Conservation (phyloP, 2,888 invertebrate genomes). For the Eucriotettix oculatus region DNA sequence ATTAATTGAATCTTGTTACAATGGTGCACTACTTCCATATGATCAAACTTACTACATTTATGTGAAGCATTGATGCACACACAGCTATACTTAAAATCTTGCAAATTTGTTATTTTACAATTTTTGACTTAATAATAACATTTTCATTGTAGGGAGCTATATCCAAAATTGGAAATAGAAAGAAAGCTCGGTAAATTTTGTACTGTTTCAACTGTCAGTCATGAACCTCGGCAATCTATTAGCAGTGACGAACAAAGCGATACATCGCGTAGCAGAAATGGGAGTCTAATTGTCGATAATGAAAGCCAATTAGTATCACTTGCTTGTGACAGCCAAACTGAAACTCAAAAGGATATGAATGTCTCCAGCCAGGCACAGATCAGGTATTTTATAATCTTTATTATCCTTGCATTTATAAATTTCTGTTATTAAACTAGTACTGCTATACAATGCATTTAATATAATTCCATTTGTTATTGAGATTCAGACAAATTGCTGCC, state of each 20-base stretch:
- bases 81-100: no score
- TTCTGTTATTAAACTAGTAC: no score
- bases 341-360: neutral
- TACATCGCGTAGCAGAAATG: neutral
- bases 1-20: no score
- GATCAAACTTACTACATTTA: no score
- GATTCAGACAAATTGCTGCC: no score
- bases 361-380: neutral
- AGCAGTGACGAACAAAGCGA: neutral
- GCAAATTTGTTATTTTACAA: no score
- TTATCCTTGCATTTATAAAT: no score
- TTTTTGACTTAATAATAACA: no score
- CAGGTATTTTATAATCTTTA: neutral
- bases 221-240: neutral
- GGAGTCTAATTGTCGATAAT: neutral
- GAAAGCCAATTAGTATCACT: neutral
- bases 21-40: no score
- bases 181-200: slow-evolving; percentile 42
- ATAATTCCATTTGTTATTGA: no score
- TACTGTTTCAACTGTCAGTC: slow-evolving; percentile 31
- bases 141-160: slow-evolving; percentile 30
- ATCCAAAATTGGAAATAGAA: slow-evolving; percentile 43
- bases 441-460: no score
- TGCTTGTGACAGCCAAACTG: neutral
- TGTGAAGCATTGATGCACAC: no score